Evolutionary conservation across 1,140 invertebrate genomes (phyloP), one percentile per base, ranked within the genome.

Genomic region (Nomia melanderi): DNA sequence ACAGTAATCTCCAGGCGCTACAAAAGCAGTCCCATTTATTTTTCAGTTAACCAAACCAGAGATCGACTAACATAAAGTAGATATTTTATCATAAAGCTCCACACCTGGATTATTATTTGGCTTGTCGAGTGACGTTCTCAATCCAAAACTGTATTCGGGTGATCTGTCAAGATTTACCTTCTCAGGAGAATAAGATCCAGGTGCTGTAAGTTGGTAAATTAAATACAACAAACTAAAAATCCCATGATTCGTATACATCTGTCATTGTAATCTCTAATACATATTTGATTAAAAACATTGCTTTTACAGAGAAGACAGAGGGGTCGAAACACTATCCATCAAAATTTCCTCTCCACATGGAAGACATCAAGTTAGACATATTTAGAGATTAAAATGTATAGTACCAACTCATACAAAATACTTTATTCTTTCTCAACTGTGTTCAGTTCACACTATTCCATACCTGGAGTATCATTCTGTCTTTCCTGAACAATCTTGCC

Each of bases 111-210:
- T 86, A 76, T 83, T 85, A 31, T 67, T 77, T 57, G 87, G 80
- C 70, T 88, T 90, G 64, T 83, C 86, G 57, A 87, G 79, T 56
- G 87, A 82, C 36, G 88, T 90, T 88, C 91, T 93, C 60, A 93
- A 91, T 77, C 93, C 92, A 73, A 95, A 93, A 27, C 93, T 94
- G 82, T 94, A 94, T 36, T 93, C 86, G n/a, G 94, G 94, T 72
- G 94, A 93, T 82, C 92, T 94, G 81, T 95, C 94, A 77, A 94
- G 90, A 59, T 95, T 94, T 57, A 81, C 93, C 86, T 94, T 95
- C 83, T 95, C 95, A 8, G 94, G 93, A 33, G 53, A 63, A 31
- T 78, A 75, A 11, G 79, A 36, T 53, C 82, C 80, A 12, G 76
- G 77, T 23, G 79, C 79, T 81, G n/a, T n/a, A 70, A 70, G 31